Percentiles rank a stretch among this genome's conserved stretches.
phyloP scores from a whole-genome alignment of 1,140 invertebrate species.

The Elymnias hypermnestra region DNA sequence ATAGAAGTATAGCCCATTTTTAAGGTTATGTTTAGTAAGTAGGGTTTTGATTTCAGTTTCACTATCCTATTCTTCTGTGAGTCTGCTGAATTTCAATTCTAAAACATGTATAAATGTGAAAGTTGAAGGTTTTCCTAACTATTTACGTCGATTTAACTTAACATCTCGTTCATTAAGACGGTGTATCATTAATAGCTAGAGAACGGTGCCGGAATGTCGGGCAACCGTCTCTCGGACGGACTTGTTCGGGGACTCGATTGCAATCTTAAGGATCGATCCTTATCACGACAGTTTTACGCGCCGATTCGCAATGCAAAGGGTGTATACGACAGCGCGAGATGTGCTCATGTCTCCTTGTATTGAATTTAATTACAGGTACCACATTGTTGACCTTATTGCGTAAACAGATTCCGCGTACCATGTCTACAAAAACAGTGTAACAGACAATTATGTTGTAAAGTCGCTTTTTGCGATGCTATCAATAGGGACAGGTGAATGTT shows the following conservation, averaged over 20 bases:
- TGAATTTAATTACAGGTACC: slow-evolving; percentile 24
- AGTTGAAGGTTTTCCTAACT: neutral
- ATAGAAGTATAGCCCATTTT: too few species aligned
- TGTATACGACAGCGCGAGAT: slow-evolving; percentile 24
- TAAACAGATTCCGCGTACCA: neutral
- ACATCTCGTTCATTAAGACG: slow-evolving; percentile 24
- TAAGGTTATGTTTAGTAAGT: too few species aligned
- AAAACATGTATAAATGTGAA: neutral
- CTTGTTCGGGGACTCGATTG: slow-evolving; percentile 44
- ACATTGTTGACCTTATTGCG: slow-evolving; percentile 7
- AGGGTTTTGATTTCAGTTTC: too few species aligned
- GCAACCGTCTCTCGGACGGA: slow-evolving; percentile 40
- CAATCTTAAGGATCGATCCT: slow-evolving; percentile 56
- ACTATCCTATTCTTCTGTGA: too few species aligned
- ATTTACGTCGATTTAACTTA: slow-evolving; percentile 1
- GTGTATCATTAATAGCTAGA: slow-evolving; percentile 23
- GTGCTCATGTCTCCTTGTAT: slow-evolving; percentile 25
- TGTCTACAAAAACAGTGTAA: slow-evolving; percentile 4
- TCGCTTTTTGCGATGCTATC: neutral
- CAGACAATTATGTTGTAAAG: slow-evolving; percentile 1
- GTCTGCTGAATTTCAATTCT: too few species aligned
- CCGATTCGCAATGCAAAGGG: slow-evolving; percentile 41
- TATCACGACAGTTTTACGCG: slow-evolving; percentile 71
- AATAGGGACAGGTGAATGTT: neutral
- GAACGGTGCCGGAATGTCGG: slow-evolving; percentile 38